Evolutionary conservation across 2,797 vertebrate species (phyloP).

Genomic region (Enoplosus armatus): DNA sequence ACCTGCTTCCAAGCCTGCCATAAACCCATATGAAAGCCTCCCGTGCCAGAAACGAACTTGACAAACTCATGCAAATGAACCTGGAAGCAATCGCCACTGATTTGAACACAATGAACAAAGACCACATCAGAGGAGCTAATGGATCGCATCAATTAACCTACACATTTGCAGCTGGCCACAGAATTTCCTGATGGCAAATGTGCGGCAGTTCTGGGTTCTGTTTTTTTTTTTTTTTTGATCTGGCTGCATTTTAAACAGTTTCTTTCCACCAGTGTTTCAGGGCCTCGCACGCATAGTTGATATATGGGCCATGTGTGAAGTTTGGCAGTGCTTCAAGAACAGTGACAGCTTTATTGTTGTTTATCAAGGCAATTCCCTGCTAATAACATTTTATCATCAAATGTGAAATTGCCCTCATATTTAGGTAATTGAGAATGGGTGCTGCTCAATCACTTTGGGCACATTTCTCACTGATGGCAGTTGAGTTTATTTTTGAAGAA

Average conservation of each 20-base stretch:
- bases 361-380: constrained; percentile 44
- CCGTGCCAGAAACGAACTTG: constrained; percentile 27
- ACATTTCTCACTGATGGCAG: constrained; percentile 38
- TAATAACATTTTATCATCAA: constrained; percentile 54
- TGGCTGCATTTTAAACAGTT: constrained; percentile 30
- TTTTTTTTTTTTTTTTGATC: constrained; percentile 51
- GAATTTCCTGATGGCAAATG: constrained; percentile 52
- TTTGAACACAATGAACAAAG: constrained; percentile 60
- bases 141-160: constrained; percentile 69
- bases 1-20: constrained; percentile 12
- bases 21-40: constrained; percentile 44
- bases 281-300: constrained; percentile 61
- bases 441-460: constrained; percentile 12
- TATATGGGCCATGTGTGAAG: constrained; percentile 59
- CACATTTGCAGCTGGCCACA: constrained; percentile 57
- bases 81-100: constrained; percentile 75
- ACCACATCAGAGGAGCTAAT: constrained; percentile 72
- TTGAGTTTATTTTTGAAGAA: too few relatives aligned
- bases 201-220: constrained; percentile 35
- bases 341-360: constrained; percentile 61
- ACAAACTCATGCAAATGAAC: constrained; percentile 60
- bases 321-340: constrained; percentile 38
- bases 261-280: constrained; percentile 47
- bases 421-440: constrained; percentile 47
- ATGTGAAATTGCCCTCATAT: constrained; percentile 51